Conservation (phyloP, 2,113 vertebrate genomes). For the Micronycteris hirsuta region DNA sequence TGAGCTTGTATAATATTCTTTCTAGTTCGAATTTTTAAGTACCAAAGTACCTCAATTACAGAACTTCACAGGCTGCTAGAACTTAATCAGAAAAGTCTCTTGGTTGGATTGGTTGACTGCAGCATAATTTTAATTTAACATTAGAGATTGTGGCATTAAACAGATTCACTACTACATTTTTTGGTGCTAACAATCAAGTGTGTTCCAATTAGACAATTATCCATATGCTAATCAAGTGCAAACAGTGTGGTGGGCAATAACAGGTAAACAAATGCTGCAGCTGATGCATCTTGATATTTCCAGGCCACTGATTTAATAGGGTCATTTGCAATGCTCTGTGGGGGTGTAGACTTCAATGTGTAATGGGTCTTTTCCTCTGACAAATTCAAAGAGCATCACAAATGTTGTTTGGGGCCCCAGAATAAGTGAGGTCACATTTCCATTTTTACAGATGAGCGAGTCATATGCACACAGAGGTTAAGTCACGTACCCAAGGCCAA, state of each 20-base stretch:
- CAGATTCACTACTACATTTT: slow-evolving; percentile 64
- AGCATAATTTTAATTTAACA: slow-evolving; percentile 69
- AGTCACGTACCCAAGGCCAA: not conserved
- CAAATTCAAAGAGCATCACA: slow-evolving; percentile 51
- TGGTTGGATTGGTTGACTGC: slow-evolving; percentile 50
- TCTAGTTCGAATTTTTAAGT: slow-evolving; percentile 59
- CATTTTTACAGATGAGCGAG: slow-evolving; percentile 33
- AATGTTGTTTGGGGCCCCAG: slow-evolving; percentile 49
- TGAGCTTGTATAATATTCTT: slow-evolving; percentile 19
- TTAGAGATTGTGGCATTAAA: slow-evolving; percentile 62
- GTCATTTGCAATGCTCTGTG: slow-evolving; percentile 61
- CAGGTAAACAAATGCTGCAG: slow-evolving; percentile 64
- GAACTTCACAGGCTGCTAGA: slow-evolving; percentile 52
- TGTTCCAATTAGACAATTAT: slow-evolving; percentile 72
- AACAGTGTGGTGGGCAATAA: slow-evolving; percentile 24
- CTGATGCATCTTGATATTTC: slow-evolving; percentile 57
- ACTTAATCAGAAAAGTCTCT: slow-evolving; percentile 61
- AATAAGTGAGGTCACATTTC: slow-evolving; percentile 62
- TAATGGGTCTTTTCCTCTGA: slow-evolving; percentile 58
- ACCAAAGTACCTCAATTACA: slow-evolving; percentile 53
- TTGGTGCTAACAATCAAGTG: slow-evolving; percentile 57
- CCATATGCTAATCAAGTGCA: slow-evolving; percentile 62
- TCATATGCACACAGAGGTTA: not conserved
- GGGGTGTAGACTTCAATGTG: not conserved
- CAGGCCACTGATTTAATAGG: slow-evolving; percentile 61